Evolutionary conservation across 2,888 invertebrate genomes (phyloP), one percentile per base, ranked within the genome.

Genomic region (Dinocampus coccinellae): DNA sequence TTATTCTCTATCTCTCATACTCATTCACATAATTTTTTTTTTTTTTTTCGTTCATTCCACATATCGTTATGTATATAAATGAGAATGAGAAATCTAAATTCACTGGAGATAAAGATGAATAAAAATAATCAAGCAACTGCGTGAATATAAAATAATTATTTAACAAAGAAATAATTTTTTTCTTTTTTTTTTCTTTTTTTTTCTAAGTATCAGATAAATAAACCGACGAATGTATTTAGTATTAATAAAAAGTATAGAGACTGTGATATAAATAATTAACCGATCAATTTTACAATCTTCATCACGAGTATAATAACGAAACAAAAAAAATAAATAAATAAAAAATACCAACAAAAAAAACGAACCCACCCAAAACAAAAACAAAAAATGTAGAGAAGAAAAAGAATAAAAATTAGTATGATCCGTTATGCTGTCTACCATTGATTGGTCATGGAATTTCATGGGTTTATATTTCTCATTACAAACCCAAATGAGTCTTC

Each of bases 371-470:
- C n/a, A 9, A 53, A 22, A 9, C 20, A 9, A 22, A 53, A 22
- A n/a, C n/a, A 42, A 53, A 53, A 22, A 22, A 36, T 24, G n/a
- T 20, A 33, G 36, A 57, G 26, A 39, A 10, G 0, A n/a, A 26
- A 26, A 26, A 57, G 47, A 47, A 36, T 63, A 20, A 33, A 16
- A 52, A 22, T 47, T 10, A n/a, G 33, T 34, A 47, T 76, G 74
- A 78, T 77, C 77, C 75, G 78, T 78, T 75, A 77, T 76, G 73
- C 75, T 70, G 68, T 74, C 72, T 78, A 76, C 74, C 78, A 78
- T 79, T 76, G 73, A 79, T 76, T 79, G 75, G 79, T 81, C 79
- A 79, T 75, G 79, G 76, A n/a, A 64, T 77, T 73, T 80, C 77
- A 73, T 78, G 72, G 74, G 74, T 66, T 78, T 36, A 47, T 33